These are phyloP conservation scores for Semnopithecus entellus DNA, from an alignment of 2,113 vertebrate species.

Conservation along the genomic window DNA sequence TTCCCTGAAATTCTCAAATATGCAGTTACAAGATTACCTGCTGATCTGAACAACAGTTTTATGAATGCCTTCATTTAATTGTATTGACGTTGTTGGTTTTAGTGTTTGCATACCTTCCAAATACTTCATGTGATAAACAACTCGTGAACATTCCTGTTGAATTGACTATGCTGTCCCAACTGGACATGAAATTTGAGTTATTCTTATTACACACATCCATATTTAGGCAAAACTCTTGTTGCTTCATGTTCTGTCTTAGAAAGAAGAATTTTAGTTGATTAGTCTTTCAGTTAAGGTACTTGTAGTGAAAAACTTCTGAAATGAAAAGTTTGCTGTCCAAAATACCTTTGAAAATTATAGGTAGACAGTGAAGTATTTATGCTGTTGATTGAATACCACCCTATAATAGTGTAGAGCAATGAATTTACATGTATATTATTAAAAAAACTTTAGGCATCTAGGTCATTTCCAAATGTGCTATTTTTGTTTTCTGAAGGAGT, in stretches of 20 bases:
- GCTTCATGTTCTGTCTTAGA: not conserved
- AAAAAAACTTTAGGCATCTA: not conserved
- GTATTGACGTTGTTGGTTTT: slow-evolving; percentile 15
- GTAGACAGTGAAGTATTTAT: not conserved
- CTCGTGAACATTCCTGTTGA: slow-evolving; percentile 20
- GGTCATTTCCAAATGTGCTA: not conserved
- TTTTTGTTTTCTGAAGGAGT: slow-evolving; percentile 14
- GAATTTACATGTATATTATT: not conserved
- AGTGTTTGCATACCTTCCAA: slow-evolving; percentile 11
- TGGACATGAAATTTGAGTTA: slow-evolving; percentile 8
- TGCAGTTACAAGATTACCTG: slow-evolving; percentile 31
- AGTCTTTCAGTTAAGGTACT: not conserved
- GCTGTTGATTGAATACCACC: not conserved
- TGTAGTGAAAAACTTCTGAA: slow-evolving; percentile 27
- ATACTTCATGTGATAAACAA: not conserved
- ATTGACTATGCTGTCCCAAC: not conserved
- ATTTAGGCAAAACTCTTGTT: slow-evolving; percentile 55
- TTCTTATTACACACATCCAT: not conserved
- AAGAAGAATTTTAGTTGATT: not conserved
- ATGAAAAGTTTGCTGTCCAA: not conserved
- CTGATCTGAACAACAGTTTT: slow-evolving; percentile 24
- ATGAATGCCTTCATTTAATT: slow-evolving; percentile 45
- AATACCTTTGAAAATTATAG: not conserved
- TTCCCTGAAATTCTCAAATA: slow-evolving; percentile 35
- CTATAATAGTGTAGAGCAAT: not conserved